Percentiles rank a stretch among this genome's conserved stretches.
phyloP scores from a whole-genome alignment of 1,140 invertebrate species.

The Berghia stephanieae region DNA sequence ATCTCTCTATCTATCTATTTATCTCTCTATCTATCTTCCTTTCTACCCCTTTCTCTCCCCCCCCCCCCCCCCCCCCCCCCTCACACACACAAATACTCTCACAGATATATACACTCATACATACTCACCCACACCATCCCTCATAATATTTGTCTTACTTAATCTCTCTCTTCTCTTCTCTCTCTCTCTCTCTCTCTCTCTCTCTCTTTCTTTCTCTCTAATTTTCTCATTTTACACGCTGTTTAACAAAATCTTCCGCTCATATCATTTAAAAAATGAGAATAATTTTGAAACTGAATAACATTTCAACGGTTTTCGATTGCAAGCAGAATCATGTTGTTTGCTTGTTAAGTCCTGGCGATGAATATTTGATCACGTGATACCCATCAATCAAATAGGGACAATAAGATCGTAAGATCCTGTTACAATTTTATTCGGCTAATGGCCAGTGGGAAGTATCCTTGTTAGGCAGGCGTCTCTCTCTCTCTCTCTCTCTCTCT shows the following conservation, averaged over 20 bases:
- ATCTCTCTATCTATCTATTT: no score
- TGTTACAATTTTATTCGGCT: background rate
- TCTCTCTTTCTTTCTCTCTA: conserved; percentile 9
- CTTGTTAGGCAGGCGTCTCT: no score
- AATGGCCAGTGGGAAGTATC: background rate
- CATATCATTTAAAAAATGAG: background rate
- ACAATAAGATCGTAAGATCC: background rate
- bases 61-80: background rate
- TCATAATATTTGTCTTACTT: background rate
- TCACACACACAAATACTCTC: background rate
- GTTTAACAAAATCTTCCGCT: background rate
- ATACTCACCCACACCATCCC: no score
- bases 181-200: background rate
- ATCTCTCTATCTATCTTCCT: no score
- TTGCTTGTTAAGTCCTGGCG: no score
- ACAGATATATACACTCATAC: background rate
- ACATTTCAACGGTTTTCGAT: no score
- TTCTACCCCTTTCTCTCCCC: background rate
- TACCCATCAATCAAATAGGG: no score
- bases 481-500: no score
- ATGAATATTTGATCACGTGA: no score
- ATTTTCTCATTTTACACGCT: background rate
- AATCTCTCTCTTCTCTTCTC: background rate
- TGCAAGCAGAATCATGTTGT: no score
- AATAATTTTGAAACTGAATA: no score